Base-by-base conservation (phyloP, 2,888 invertebrate genomes). In the Chrysolina oricalcia region DNA sequence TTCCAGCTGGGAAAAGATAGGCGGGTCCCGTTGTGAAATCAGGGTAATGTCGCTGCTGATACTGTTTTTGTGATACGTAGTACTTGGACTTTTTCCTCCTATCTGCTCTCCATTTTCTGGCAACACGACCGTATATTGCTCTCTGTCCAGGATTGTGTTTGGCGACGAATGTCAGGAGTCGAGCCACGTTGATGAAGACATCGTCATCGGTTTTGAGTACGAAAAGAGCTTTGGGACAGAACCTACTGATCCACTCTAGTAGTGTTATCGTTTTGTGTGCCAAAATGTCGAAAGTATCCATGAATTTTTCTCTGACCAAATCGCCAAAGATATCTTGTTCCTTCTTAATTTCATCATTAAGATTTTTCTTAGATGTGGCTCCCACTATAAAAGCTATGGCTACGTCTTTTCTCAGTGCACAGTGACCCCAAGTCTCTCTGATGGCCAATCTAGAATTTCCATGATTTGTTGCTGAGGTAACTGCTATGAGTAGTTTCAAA, bases 11-110 rank as follows among this genome's bases (percentile, higher is more conserved):
- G 87, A 98, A 87, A 69, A 97, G 90, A 89, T 98, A 98, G 13
- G 97, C 96, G 21, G 97, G 97, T 1, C 98, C 98, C 2, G 97
- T 97, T 15, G 95, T 94, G 88, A 98, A 98, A 86, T 95, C 94
- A 3, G 98, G 98, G 89, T 95, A 97, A 76, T 93, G 90, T 4
- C 91, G 87, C 15, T 92, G 93, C 83, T 93, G 91, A 89, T 94
- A 97, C 88, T 96, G 95, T 82, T 91, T 91, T 70, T 91, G 90
- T 13, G 96, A 94, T 75, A 97, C 95, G 89, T 93, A 97, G 90
- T 97, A 98, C 89, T 97, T 97, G 72, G 95, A 96, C 85, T 93
- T 93, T 84, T 93, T 93, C 85, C 95, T 95, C 75, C 97, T 92
- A 83, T 95, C 94, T 0, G 97, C 97, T 86, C 94, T 94, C 94